Conservation (phyloP, 2,113 vertebrate genomes). For the Sarotherodon lohbergeri region DNA sequence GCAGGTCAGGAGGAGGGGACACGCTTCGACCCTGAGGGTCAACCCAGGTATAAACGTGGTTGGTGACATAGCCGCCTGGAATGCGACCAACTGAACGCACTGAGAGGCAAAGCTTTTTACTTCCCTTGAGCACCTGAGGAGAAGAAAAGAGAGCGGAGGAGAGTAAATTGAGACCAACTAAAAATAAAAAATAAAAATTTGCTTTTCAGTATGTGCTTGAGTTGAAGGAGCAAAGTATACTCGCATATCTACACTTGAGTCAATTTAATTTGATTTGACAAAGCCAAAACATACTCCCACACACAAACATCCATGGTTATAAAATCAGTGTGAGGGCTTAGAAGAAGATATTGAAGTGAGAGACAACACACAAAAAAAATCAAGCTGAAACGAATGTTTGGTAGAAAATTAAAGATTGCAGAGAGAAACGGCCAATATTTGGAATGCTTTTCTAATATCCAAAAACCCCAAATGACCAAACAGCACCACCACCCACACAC, state of each 20-base stretch:
- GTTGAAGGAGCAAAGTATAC: background rate
- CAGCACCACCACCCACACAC: background rate
- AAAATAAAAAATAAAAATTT: background rate
- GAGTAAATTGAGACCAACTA: background rate
- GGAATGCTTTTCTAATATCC: background rate
- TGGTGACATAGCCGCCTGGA: conserved; percentile 91
- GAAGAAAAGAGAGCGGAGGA: background rate
- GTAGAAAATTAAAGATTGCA: background rate
- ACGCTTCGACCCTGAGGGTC: conserved; percentile 89
- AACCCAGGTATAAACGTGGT: conserved; percentile 98
- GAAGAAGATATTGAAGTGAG: background rate
- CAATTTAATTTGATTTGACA: background rate
- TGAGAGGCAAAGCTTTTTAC: conserved; percentile 88
- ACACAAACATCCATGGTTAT: background rate
- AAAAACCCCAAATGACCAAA: background rate
- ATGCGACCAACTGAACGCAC: conserved; percentile 91
- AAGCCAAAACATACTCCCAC: background rate
- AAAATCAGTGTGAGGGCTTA: background rate
- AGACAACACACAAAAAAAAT: background rate
- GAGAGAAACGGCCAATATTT: background rate
- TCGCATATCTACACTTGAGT: background rate
- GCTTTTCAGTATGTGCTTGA: background rate
- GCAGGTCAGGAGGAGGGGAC: conserved; percentile 82
- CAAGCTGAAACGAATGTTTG: background rate
- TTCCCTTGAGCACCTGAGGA: conserved; percentile 89